Evolutionary conservation across 2,888 invertebrate species (phyloP), one percentile per base, ranked within the genome.

Genomic region (Clistopyga incitator): DNA sequence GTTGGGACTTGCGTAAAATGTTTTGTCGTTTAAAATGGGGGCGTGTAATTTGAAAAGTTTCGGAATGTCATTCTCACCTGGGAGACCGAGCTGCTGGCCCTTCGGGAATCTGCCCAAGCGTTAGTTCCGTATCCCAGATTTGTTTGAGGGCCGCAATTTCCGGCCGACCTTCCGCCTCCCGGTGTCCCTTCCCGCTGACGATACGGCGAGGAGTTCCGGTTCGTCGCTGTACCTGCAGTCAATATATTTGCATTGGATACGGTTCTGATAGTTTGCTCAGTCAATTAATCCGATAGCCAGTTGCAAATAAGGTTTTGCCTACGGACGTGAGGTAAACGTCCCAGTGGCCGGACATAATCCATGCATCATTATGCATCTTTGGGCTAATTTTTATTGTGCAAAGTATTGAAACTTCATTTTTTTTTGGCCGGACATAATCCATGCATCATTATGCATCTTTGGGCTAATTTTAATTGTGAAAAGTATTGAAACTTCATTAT

Each of bases 11-110:
- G 23, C 6, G 56, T 71, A n/a, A 10, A 54, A 56, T 56, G 38
- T 42, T 56, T 56, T 18, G 54, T 38, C 23, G 56, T 56, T 56
- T 54, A n/a, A 13, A 67, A 56, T 67, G 20, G 2, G 34, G 52
- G 2, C 15, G 47, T 67, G 34, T 23, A 67, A 67, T 67, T 47
- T 25, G 67, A 67, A 65, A 67, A 67, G 67, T 67, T 67, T 74
- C n/a, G 38, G 8, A 61, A 52, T 4, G 10, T 29, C 11, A 18
- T 80, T 77, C 64, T 84, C 93, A 96, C 96, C 95, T 96, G 96
- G 87, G 96, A 96, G 25, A 96, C 96, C 38, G 96, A 96, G 90
- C 96, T 96, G 88, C 96, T 96, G 2, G 96, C 96, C 83, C 96
- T 93, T 76, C 96, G 94, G 0, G 96, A 96, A 78, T 96, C 96